Conservation (phyloP, 2,797 vertebrate genomes). For the Aphelocoma californica region DNA sequence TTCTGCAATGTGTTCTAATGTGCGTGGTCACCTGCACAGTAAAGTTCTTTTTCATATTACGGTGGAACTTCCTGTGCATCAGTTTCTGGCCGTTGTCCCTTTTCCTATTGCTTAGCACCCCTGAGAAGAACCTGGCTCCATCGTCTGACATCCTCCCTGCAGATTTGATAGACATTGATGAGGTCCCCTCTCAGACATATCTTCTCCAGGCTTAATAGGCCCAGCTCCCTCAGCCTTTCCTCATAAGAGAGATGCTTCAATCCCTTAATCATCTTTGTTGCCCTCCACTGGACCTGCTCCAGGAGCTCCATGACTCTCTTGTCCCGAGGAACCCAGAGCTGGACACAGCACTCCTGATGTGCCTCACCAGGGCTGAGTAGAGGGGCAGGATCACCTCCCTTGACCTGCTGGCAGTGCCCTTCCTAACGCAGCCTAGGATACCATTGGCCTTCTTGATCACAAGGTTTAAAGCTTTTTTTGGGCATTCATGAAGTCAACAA, state of each 20-base stretch:
- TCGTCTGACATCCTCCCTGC: background rate
- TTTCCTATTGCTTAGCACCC: background rate
- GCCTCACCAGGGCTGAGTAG: background rate
- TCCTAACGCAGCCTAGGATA: background rate
- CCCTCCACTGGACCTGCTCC: background rate
- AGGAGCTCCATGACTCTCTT: background rate
- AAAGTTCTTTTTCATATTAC: background rate
- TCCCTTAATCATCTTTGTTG: background rate
- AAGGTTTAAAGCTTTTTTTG: background rate
- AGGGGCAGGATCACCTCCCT: background rate
- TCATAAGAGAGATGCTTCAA: fast-evolving
- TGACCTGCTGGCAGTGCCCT: background rate
- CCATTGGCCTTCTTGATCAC: background rate
- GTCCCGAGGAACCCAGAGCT: background rate
- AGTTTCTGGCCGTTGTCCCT: background rate
- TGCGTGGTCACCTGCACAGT: too few species aligned
- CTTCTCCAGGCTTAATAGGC: background rate
- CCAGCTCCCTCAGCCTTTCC: background rate
- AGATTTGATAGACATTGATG: background rate
- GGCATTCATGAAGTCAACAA: fast-evolving
- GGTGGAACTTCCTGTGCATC: background rate
- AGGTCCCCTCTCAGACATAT: background rate
- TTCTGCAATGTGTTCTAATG: background rate
- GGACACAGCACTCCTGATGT: background rate
- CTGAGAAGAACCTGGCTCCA: background rate